phyloP scores from a whole-genome alignment of 2,113 vertebrate genomes.

The Pithys albifrons region DNA sequence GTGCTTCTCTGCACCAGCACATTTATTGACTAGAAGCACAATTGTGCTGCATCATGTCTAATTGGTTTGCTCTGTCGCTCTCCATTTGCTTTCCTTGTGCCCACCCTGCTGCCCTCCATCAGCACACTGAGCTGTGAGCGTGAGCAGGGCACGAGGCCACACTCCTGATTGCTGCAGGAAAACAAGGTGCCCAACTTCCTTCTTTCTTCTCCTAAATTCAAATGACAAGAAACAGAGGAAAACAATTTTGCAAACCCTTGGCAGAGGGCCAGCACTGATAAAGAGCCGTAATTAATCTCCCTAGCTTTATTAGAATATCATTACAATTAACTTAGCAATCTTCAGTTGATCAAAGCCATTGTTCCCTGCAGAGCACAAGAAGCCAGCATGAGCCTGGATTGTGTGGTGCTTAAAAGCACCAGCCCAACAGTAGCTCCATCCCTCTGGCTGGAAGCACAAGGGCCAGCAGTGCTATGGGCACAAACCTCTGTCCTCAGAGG shows the following conservation, averaged over 20 bases:
- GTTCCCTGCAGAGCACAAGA: conserved; percentile 57
- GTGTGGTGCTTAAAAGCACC: not conserved
- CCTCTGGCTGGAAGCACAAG: not conserved
- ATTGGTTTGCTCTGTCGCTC: conserved; percentile 43
- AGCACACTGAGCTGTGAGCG: not conserved
- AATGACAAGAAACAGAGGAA: conserved; percentile 70
- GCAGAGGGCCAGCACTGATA: conserved; percentile 60
- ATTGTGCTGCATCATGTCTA: conserved; percentile 40
- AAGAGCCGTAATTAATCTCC: conserved; percentile 70
- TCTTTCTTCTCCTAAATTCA: conserved; percentile 66
- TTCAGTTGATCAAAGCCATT: conserved; percentile 69
- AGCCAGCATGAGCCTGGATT: not conserved
- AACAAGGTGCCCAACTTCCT: conserved; percentile 35
- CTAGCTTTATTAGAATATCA: conserved; percentile 72
- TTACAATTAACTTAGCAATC: conserved; percentile 69
- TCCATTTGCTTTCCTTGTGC: conserved; percentile 3
- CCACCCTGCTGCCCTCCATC: not conserved
- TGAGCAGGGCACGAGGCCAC: conserved; percentile 3
- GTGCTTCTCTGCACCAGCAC: not conserved
- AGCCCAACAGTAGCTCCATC: not conserved
- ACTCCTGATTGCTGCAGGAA: conserved; percentile 13
- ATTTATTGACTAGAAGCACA: not conserved
- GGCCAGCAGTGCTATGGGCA: not conserved
- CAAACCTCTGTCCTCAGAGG: not conserved
- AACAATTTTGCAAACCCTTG: conserved; percentile 64